Base-by-base conservation (phyloP, 2,797 vertebrate genomes). In the Pseudochaenichthys georgianus region DNA sequence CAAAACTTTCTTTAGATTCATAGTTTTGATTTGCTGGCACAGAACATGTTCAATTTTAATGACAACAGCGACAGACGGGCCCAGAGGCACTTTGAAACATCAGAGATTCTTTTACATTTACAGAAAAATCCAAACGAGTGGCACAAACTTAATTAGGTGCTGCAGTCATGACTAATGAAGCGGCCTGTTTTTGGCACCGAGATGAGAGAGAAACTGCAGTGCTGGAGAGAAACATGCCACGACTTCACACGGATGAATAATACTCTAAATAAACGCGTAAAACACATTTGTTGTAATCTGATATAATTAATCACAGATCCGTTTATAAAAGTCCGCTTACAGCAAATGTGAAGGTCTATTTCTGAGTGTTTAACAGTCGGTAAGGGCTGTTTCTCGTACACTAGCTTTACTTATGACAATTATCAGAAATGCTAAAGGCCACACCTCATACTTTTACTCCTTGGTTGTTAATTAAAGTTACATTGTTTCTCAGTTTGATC, bases 81-180 rank as follows among this genome's bases (percentile, higher is more conserved):
- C 80, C 87, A 82, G 63, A 88, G 89, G 92, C 84, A 84, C 81
- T 90, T 93, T 91, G 81, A 90, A 88, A 91, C 82, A 89, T 92
- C 86, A 88, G 80, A 92, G 85, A 88, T 87, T 93, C 85, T 87
- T 93, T 93, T 89, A 91, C 86, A 91, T 89, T 86, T 88, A 89
- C 89, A 90, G 83, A 88, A 89, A 89, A 85, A 89, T 88, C 83
- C 87, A 89, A 92, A 87, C 51, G 73, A 93, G 84, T 85, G 83
- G 86, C 89, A 89, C 78, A 84, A 89, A 89, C 78, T 84, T 92
- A 94, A 93, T 95, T 93, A 92, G 83, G 85, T 90, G 70, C 89
- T 85, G 75, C 78, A 89, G 90, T 91, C 84, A 85, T 88, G 85
- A 89, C 88, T 90, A 92, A 93, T 93, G 89, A 93, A 92, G 87